Evolutionary conservation across 2,797 vertebrate species (phyloP).

Genomic region (Percopsis omiscomaycus): DNA sequence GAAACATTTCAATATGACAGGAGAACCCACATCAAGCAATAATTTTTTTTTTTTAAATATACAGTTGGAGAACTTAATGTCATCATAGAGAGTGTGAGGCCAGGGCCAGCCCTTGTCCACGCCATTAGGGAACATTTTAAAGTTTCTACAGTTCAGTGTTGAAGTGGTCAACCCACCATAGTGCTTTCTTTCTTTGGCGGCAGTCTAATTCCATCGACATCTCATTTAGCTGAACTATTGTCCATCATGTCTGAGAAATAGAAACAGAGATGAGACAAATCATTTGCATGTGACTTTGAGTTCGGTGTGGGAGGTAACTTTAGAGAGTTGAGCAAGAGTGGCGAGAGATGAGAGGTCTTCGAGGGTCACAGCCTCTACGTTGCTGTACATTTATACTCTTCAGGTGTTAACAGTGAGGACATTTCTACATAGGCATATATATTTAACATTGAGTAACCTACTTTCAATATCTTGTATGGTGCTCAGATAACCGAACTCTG

Average conservation of each 20-base stretch:
- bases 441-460: too few species aligned
- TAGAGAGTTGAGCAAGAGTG: background rate
- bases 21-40: background rate
- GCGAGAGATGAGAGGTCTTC: too few species aligned
- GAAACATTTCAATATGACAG: too few species aligned
- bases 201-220: background rate
- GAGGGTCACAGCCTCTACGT: too few species aligned
- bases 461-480: too few species aligned
- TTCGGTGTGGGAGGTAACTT: background rate
- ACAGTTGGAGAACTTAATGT: constrained; percentile 10
- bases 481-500: too few species aligned
- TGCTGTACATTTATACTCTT: too few species aligned
- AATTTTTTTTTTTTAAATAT: too few species aligned
- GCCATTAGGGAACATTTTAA: background rate
- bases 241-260: constrained; percentile 63
- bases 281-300: background rate
- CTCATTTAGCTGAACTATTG: constrained; percentile 45
- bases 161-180: constrained; percentile 1
- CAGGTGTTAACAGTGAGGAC: too few species aligned
- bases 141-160: background rate
- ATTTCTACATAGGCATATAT: too few species aligned
- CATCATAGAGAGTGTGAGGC: background rate
- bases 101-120: background rate
- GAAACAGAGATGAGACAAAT: constrained; percentile 10
- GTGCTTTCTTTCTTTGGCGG: background rate